Conservation (phyloP, 2,113 vertebrate species). For the Cynopterus brachyotis region DNA sequence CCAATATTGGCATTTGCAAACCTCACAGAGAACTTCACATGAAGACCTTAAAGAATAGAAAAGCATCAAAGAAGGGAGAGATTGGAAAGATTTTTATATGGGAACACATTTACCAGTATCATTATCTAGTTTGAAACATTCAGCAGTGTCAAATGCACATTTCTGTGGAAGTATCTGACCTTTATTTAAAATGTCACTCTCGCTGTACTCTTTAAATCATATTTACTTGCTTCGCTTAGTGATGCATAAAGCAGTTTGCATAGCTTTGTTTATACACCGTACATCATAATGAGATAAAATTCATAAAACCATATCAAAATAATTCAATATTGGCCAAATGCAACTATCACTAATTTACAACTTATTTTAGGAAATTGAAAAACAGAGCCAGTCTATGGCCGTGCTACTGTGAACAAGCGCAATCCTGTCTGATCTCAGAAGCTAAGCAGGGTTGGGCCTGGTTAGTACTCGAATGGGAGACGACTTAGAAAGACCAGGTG, state of each 20-base stretch:
- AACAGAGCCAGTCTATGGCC: too few relatives aligned
- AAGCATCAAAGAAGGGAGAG: not conserved
- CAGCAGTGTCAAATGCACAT: not conserved
- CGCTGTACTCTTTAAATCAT: not conserved
- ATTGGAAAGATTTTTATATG: not conserved
- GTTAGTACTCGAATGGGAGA: too few relatives aligned
- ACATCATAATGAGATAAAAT: not conserved
- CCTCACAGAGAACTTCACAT: not conserved
- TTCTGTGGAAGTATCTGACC: not conserved
- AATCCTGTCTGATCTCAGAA: too few relatives aligned
- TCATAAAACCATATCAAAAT: not conserved
- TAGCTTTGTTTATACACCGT: not conserved
- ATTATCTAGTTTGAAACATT: constrained; percentile 45
- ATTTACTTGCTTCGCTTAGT: not conserved
- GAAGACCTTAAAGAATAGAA: not conserved
- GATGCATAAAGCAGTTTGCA: not conserved
- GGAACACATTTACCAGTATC: not conserved
- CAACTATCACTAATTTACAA: not conserved
- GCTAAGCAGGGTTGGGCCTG: too few relatives aligned
- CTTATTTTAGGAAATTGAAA: not conserved
- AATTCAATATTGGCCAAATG: not conserved
- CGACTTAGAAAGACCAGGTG: too few relatives aligned
- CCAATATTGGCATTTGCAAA: not conserved
- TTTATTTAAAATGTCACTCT: constrained; percentile 4
- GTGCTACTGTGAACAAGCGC: too few relatives aligned